A percentile compares a stretch with the other conserved stretches of the same genome.
Evolutionary conservation across 1,140 invertebrate species (phyloP).

Genomic region (Cotesia glomerata): DNA sequence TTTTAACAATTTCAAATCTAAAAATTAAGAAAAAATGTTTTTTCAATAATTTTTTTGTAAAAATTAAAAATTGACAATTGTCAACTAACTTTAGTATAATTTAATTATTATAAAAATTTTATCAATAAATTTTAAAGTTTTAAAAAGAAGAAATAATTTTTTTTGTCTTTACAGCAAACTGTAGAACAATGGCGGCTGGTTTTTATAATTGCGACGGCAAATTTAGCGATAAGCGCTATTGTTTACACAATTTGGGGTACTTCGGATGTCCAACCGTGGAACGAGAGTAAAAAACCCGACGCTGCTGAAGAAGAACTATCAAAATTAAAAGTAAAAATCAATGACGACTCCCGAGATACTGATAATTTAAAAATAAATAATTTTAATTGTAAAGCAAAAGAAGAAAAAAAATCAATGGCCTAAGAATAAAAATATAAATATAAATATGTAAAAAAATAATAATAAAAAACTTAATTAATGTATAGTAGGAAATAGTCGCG

Average conservation of each 20-base stretch:
- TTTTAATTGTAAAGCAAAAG: background rate
- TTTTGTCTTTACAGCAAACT: constrained; percentile 66
- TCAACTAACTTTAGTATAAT: no score
- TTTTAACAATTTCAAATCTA: no score
- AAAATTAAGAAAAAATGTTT: no score
- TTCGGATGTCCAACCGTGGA: constrained; percentile 71
- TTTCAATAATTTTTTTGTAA: no score
- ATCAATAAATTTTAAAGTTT: no score
- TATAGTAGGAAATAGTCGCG: no score
- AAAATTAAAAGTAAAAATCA: constrained; percentile 6
- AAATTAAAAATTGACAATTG: no score
- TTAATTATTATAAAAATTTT: no score
- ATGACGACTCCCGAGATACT: background rate
- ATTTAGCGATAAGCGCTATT: constrained; percentile 64
- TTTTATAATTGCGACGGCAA: constrained; percentile 66
- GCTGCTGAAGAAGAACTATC: constrained; percentile 24
- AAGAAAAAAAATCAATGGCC: background rate
- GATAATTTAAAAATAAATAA: background rate
- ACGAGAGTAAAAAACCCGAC: constrained; percentile 48
- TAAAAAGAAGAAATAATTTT: no score
- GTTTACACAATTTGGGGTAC: constrained; percentile 67
- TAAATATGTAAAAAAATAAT: no score
- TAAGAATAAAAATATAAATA: no score
- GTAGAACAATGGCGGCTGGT: constrained; percentile 71
- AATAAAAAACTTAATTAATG: no score